Conservation (phyloP, 2,888 invertebrate genomes). For the Agriopis aurantiaria region DNA sequence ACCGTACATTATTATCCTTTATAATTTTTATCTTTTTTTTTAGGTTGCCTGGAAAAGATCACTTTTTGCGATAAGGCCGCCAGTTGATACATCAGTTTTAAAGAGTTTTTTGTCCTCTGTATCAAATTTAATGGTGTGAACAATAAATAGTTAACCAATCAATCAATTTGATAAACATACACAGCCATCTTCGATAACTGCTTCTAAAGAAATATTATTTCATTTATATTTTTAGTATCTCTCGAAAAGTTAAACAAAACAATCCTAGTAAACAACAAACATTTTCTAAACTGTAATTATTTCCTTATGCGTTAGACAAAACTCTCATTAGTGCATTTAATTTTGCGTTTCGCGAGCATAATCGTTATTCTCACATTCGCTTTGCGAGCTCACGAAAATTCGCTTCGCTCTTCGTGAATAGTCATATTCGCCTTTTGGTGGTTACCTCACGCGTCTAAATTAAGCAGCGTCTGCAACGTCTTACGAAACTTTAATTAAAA, state of each 20-base stretch:
- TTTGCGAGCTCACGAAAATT: constrained; percentile 5
- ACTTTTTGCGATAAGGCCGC: too few relatives aligned
- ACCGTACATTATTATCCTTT: too few relatives aligned
- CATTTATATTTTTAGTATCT: too few relatives aligned
- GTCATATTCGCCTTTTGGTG: constrained; percentile 17
- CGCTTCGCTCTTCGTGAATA: constrained; percentile 5
- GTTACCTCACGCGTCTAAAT: constrained; percentile 23
- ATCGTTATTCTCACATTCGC: constrained; percentile 16
- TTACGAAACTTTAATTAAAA: constrained; percentile 59
- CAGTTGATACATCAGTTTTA: too few relatives aligned
- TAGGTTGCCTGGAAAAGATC: too few relatives aligned
- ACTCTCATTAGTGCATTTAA: constrained; percentile 25
- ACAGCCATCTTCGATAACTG: too few relatives aligned
- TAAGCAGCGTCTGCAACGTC: constrained; percentile 36
- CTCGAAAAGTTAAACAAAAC: neutral
- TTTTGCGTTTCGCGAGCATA: constrained; percentile 10
- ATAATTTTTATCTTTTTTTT: too few relatives aligned
- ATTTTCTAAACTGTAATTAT: neutral
- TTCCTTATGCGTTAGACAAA: constrained; percentile 7
- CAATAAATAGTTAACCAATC: too few relatives aligned
- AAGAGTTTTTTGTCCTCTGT: too few relatives aligned
- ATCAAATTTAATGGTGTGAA: too few relatives aligned
- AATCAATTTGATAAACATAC: too few relatives aligned
- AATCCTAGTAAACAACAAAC: neutral
- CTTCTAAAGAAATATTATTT: too few relatives aligned